Conservation (phyloP, 1,140 invertebrate species). For the Dermatophagoides farinae region DNA sequence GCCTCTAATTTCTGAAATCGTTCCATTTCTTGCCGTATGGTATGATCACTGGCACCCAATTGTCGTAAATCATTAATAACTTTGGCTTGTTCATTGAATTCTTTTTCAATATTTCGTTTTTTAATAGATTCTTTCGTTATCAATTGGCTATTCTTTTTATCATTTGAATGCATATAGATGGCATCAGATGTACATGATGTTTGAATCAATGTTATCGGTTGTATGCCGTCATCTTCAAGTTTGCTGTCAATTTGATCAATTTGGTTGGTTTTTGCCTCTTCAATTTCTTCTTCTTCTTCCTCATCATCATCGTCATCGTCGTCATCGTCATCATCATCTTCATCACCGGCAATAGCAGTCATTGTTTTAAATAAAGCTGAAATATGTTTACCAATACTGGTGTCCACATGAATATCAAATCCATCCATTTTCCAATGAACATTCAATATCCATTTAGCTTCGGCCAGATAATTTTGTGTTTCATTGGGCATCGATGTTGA, state of each 20-base stretch:
- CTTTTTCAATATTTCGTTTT: constrained; percentile 77
- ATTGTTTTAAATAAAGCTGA: constrained; percentile 80
- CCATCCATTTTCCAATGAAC: constrained; percentile 98
- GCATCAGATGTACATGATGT: neutral
- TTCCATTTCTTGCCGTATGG: constrained; percentile 72
- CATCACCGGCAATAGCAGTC: constrained; percentile 60
- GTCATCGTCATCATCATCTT: constrained; percentile 22
- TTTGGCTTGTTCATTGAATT: constrained; percentile 87
- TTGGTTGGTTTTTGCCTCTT: neutral
- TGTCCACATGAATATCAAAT: constrained; percentile 86
- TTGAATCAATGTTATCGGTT: neutral
- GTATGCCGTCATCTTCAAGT: neutral
- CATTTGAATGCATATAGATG: neutral
- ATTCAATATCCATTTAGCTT: constrained; percentile 94
- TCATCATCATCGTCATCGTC: constrained; percentile 17
- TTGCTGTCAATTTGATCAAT: neutral
- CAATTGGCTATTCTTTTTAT: neutral
- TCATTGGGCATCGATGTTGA: neutral
- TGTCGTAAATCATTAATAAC: constrained; percentile 70
- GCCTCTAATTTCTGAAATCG: constrained; percentile 73
- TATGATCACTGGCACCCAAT: constrained; percentile 67
- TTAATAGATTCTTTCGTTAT: constrained; percentile 35
- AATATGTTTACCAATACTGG: constrained; percentile 83
- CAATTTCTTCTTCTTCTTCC: constrained; percentile 17
- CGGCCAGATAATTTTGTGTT: constrained; percentile 29